phyloP scores from a whole-genome alignment of 2,888 invertebrate species.

The Scaptomyza tumidula region DNA sequence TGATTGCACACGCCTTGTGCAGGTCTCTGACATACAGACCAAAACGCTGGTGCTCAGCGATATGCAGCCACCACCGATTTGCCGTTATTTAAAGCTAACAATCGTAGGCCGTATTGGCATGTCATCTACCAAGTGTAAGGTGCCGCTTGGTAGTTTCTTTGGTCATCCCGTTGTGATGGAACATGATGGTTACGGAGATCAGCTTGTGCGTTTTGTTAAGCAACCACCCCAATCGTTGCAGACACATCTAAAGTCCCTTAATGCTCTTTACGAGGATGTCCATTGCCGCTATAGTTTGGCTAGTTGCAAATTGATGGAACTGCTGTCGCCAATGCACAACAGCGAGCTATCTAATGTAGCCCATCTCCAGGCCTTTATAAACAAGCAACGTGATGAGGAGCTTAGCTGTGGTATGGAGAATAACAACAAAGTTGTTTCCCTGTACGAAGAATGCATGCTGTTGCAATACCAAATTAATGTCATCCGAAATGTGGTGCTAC shows the following conservation, averaged over 20 bases:
- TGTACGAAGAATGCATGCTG: conserved; percentile 87
- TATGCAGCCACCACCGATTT: conserved; percentile 95
- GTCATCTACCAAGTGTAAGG: conserved; percentile 94
- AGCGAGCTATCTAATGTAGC: conserved; percentile 92
- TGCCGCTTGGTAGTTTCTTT: conserved; percentile 96
- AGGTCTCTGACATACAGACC: conserved; percentile 94
- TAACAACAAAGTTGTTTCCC: conserved; percentile 85
- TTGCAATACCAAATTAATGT: conserved; percentile 95
- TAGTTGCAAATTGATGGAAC: conserved; percentile 92
- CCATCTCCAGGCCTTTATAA: conserved; percentile 93
- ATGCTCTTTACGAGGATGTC: conserved; percentile 91
- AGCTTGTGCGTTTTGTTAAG: conserved; percentile 78
- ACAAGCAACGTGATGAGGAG: conserved; percentile 87
- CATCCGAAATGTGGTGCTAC: conserved; percentile 90
- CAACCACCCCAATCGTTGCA: conserved; percentile 78
- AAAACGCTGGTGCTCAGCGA: conserved; percentile 94
- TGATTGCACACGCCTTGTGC: conserved; percentile 93
- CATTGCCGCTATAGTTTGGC: conserved; percentile 93
- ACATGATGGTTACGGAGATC: conserved; percentile 85
- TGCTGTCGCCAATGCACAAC: conserved; percentile 91
- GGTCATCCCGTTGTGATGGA: conserved; percentile 93
- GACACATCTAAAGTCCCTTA: conserved; percentile 88
- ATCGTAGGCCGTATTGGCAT: conserved; percentile 96
- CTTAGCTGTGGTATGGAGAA: conserved; percentile 84
- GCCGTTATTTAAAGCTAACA: conserved; percentile 95